A percentile compares a stretch with the other conserved stretches of the same genome.
These are phyloP conservation scores for Heliconius hewitsoni DNA, from an alignment of 1,140 invertebrate species.

Conservation along the genomic window DNA sequence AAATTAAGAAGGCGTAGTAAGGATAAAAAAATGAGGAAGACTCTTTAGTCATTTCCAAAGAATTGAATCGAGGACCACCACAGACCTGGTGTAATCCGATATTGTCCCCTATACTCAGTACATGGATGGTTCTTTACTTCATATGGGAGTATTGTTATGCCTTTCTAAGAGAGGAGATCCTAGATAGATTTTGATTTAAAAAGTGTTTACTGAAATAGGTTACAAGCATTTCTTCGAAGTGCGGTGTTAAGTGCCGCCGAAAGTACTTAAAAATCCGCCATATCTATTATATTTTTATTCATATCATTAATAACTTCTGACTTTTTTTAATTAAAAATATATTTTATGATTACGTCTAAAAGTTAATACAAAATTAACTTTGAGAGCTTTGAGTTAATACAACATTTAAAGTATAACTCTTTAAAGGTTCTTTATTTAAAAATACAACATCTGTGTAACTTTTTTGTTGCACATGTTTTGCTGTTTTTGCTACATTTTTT, in stretches of 20 bases:
- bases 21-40: background rate
- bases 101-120: background rate
- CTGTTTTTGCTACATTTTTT: background rate
- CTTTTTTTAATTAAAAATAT: too few species aligned
- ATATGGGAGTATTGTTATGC: slow-evolving; percentile 3
- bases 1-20: too few species aligned
- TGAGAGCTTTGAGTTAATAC: too few species aligned
- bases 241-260: too few species aligned
- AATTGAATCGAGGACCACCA: background rate
- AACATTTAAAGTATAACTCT: too few species aligned
- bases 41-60: background rate
- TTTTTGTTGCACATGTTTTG: background rate
- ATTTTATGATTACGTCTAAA: too few species aligned
- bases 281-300: too few species aligned
- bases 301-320: too few species aligned
- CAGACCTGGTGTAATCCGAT: background rate
- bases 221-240: background rate
- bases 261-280: too few species aligned
- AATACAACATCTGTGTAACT: background rate
- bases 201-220: background rate
- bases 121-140: background rate
- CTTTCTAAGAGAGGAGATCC: background rate
- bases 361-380: too few species aligned
- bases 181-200: background rate
- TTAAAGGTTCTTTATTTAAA: background rate